These are phyloP conservation scores for Drosophila pandora DNA, from an alignment of 1,140 invertebrate genomes.

Conservation along the genomic window DNA sequence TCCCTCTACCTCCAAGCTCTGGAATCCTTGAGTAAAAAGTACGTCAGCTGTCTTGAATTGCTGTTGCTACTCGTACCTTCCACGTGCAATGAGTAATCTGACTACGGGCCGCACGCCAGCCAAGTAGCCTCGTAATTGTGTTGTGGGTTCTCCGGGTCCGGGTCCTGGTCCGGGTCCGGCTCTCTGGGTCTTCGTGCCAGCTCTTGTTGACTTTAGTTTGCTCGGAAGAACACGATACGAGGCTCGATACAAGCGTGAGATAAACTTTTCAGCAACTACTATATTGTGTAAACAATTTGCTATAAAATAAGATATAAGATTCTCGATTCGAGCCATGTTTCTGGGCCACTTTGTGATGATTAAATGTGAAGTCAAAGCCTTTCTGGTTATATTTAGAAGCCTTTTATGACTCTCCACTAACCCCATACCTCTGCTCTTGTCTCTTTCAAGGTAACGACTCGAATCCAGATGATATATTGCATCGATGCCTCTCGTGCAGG, in stretches of 20 bases:
- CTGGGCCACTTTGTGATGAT: not conserved
- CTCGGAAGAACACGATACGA: conserved; percentile 12
- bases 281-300: not conserved
- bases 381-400: conserved; percentile 22
- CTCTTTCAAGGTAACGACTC: conserved; percentile 49
- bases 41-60: conserved; percentile 31
- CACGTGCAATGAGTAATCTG: conserved; percentile 33
- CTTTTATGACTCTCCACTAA: conserved; percentile 28
- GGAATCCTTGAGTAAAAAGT: not conserved
- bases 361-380: conserved; percentile 9
- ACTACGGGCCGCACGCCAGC: conserved; percentile 12
- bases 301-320: not conserved
- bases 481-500: conserved; percentile 48
- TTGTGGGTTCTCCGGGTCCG: conserved; percentile 18
- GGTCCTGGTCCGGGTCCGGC: not conserved
- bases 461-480: conserved; percentile 51
- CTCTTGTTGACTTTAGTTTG: conserved; percentile 31
- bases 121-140: conserved; percentile 33
- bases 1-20: not conserved
- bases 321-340: not conserved
- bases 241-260: not conserved
- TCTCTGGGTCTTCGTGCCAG: conserved; percentile 21
- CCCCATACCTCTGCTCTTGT: conserved; percentile 23
- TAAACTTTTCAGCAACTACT: conserved; percentile 2
- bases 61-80: conserved; percentile 17